Conservation (phyloP, 2,113 vertebrate genomes). For the Anguilla japonica region DNA sequence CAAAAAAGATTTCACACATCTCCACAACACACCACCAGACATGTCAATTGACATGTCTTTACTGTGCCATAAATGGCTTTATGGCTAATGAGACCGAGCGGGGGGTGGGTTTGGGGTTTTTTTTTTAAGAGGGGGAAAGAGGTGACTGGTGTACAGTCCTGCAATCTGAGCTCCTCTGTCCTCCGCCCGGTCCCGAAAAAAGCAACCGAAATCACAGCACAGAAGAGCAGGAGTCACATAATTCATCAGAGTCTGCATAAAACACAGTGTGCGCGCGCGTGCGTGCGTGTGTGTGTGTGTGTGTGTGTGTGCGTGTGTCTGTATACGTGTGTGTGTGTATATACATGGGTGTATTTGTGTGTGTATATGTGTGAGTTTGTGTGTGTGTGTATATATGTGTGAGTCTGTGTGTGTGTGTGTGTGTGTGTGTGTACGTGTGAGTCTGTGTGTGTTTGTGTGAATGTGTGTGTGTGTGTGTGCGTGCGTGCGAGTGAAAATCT, state of each 20-base stretch:
- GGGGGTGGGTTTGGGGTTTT: constrained; percentile 42
- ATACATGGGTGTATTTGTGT: no score
- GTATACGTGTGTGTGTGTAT: no score
- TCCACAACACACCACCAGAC: constrained; percentile 59
- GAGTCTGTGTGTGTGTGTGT: no score
- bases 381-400: no score
- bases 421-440: no score
- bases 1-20: constrained; percentile 49
- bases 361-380: no score
- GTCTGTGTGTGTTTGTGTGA: no score
- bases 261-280: background rate
- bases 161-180: background rate
- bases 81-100: constrained; percentile 48
- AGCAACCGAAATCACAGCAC: background rate
- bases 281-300: background rate
- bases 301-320: no score
- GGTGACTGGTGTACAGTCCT: background rate
- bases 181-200: background rate
- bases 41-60: constrained; percentile 66
- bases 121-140: constrained; percentile 27
- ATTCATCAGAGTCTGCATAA: background rate
- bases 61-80: constrained; percentile 67
- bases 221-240: background rate
- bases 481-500: background rate
- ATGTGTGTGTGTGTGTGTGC: no score